A percentile compares a stretch with the other conserved stretches of the same genome.
Conservation (phyloP, 2,888 invertebrate species). For the Maniola hyperantus region DNA sequence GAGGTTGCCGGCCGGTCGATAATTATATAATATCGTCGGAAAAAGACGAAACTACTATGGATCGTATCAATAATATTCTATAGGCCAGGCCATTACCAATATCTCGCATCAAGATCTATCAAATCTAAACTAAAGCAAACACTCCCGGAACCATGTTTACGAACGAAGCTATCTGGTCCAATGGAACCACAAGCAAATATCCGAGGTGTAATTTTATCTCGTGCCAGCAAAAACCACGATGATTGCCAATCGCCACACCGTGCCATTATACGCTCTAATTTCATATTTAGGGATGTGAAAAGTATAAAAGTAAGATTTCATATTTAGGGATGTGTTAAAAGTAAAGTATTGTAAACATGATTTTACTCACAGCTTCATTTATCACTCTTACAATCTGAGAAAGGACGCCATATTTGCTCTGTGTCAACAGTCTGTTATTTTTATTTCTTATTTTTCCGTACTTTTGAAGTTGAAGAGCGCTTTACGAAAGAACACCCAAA, state of each 20-base stretch:
- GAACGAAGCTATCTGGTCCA: slow-evolving; percentile 49
- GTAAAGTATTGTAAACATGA: no score
- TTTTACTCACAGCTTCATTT: not conserved
- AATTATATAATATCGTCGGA: no score
- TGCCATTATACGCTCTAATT: slow-evolving; percentile 36
- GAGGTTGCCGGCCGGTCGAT: no score
- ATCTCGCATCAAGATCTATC: slow-evolving; percentile 26
- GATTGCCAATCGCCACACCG: slow-evolving; percentile 54
- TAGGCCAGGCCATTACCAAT: not conserved
- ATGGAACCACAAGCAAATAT: slow-evolving; percentile 62
- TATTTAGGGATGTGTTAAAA: no score
- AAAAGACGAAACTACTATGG: not conserved
- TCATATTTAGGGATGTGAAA: slow-evolving; percentile 34
- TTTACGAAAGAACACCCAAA: no score
- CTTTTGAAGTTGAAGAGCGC: no score
- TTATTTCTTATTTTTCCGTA: no score
- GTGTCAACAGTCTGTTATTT: no score
- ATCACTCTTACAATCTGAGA: no score
- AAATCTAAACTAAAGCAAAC: slow-evolving; percentile 43
- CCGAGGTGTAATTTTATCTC: slow-evolving; percentile 63
- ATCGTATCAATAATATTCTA: not conserved
- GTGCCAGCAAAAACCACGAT: slow-evolving; percentile 61
- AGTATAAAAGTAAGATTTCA: no score
- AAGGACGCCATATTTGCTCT: no score
- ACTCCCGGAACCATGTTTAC: slow-evolving; percentile 41